Evolutionary conservation across 2,888 invertebrate species (phyloP).

Genomic region (Gortyna flavago): DNA sequence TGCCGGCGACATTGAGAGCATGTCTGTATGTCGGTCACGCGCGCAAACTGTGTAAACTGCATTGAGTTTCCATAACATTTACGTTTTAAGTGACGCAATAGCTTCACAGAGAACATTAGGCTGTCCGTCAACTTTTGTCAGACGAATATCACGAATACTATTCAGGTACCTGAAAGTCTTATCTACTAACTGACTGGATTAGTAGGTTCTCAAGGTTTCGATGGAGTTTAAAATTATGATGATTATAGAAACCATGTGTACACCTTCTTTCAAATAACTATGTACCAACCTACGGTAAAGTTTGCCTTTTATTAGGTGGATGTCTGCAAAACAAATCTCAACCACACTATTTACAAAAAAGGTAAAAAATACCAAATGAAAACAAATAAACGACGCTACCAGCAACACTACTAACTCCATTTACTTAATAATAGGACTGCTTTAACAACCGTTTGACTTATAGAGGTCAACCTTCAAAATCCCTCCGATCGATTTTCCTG

Average conservation of each 20-base stretch:
- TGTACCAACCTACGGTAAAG: too few relatives aligned
- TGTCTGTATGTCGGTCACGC: constrained; percentile 36
- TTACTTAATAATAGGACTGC: constrained; percentile 19
- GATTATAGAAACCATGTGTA: background rate
- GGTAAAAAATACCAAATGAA: background rate
- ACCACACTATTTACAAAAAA: background rate
- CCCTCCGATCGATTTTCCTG: constrained; percentile 38
- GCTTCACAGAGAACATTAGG: background rate
- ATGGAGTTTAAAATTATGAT: background rate
- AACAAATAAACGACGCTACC: constrained; percentile 3
- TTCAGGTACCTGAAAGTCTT: background rate
- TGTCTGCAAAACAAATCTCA: background rate
- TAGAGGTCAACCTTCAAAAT: constrained; percentile 27
- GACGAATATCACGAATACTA: background rate
- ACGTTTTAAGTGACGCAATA: constrained; percentile 14
- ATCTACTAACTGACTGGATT: background rate
- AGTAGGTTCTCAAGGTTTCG: background rate
- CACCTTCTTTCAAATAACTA: too few relatives aligned
- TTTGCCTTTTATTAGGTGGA: background rate
- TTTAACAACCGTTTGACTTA: constrained; percentile 18
- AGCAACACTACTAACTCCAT: constrained; percentile 7
- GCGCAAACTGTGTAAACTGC: constrained; percentile 35
- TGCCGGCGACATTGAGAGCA: constrained; percentile 20
- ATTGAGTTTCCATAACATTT: constrained; percentile 48
- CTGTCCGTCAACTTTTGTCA: background rate